Evolutionary conservation across 1,140 invertebrate species (phyloP), one percentile per base, ranked within the genome.

Genomic region (Drosophila erecta): DNA sequence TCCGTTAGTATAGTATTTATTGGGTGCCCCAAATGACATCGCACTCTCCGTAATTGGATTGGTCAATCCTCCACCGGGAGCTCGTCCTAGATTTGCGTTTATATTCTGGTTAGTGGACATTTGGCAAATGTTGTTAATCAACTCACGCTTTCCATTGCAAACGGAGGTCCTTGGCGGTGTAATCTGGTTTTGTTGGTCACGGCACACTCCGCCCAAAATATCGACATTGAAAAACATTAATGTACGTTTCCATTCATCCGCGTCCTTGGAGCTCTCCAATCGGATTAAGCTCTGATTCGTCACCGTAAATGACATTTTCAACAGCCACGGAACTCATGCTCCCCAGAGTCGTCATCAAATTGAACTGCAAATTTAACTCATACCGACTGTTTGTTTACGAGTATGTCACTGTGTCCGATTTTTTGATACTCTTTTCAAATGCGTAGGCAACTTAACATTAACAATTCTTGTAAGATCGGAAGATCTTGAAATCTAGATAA

Each of bases 161-260:
- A 15, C 10, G 22, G 10, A 33, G 20, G 27, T 11, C 40, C 64
- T 49, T 35, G 38, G 14, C 15, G 49, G 11, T 1, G 22, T 54
- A 17, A 44, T 61, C 33, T 66, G 33, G 37, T 41, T 38, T 17
- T 22, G 51, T 43, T 59, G 60, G 15, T 57, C 49, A 17, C 49
- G 57, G 24, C 27, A 22, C 22, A 60, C 41, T 38, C 27, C 43
- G 15, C 67, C 53, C 27, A 56, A 77, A 37, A 86, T 51, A 47
- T 62, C 81, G 49, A 85, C 62, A 55, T 72, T 81, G 7, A 85
- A 77, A 49, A 70, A 73, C 76, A 84, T 66, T 20, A 67, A 84
- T 22, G 74, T 67, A 24, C 40, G 50, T 24, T 43, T 40, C 15
- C 50, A 37, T 35, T 70, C 41, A 37, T 74, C 56, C 14, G 59